phyloP scores from a whole-genome alignment of 2,888 invertebrate genomes.

The Tricholauxania praeusta region DNA sequence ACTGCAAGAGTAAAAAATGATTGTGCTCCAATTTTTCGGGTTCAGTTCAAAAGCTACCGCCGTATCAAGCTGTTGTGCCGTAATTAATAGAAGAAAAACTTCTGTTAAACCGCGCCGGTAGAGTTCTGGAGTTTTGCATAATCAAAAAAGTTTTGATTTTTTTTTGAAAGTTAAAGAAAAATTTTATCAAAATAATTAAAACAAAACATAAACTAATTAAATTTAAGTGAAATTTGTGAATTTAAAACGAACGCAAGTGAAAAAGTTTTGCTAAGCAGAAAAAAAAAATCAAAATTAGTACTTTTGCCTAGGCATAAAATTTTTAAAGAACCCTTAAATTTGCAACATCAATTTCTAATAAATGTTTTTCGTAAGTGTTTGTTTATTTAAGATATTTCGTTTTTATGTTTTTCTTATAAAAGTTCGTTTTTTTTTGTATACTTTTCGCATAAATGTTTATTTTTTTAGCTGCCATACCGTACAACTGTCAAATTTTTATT shows the following conservation, averaged over 20 bases:
- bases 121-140: conserved; percentile 56
- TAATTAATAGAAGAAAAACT: conserved; percentile 49
- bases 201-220: too few species aligned
- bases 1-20: conserved; percentile 14
- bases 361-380: too few species aligned
- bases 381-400: too few species aligned
- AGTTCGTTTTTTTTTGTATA: too few species aligned
- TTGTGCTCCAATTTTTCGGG: conserved; percentile 33
- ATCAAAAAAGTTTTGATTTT: conserved; percentile 41
- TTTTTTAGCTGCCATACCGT: neutral
- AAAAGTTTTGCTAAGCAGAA: too few species aligned
- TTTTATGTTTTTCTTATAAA: neutral
- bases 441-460: neutral
- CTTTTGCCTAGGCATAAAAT: neutral
- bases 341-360: too few species aligned
- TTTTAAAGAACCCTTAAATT: neutral
- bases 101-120: conserved; percentile 58
- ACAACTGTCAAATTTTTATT: conserved; percentile 29
- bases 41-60: conserved; percentile 61
- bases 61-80: conserved; percentile 55
- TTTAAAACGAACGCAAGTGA: too few species aligned
- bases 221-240: too few species aligned
- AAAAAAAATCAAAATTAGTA: too few species aligned
- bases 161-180: too few species aligned
- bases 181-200: neutral